phyloP scores from a whole-genome alignment of 1,140 invertebrate species.

The Manduca sexta region DNA sequence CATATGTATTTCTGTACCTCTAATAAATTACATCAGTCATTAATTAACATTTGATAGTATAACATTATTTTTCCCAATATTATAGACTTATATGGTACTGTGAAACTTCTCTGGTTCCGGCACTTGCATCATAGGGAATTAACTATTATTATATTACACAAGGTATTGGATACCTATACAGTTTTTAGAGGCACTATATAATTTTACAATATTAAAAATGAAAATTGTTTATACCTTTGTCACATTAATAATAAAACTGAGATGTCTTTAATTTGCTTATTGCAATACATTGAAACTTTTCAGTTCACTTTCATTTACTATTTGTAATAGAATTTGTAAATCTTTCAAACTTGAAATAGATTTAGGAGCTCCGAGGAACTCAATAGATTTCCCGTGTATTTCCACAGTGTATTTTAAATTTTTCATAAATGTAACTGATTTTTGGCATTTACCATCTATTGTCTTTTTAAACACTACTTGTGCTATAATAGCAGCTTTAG shows the following conservation, averaged over 20 bases:
- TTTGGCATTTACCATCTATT: constrained; percentile 49
- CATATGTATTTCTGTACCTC: no score
- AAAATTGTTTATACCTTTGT: no score
- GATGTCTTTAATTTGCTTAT: constrained; percentile 21
- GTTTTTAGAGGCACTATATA: constrained; percentile 1
- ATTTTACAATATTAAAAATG: neutral
- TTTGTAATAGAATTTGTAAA: constrained; percentile 67
- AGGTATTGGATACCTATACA: no score
- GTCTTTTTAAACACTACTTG: constrained; percentile 63
- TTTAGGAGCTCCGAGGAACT: constrained; percentile 68
- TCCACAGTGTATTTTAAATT: constrained; percentile 64
- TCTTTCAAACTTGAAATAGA: constrained; percentile 64
- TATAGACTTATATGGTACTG: no score
- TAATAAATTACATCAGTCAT: no score
- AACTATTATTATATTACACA: no score
- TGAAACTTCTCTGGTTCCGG: no score
- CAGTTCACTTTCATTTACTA: constrained; percentile 65
- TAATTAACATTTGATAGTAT: no score
- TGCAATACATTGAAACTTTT: constrained; percentile 62
- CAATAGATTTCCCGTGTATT: constrained; percentile 57
- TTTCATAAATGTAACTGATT: constrained; percentile 60
- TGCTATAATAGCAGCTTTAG: constrained; percentile 28
- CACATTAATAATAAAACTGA: neutral
- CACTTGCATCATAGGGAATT: no score
- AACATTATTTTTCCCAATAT: no score